Base-by-base conservation (phyloP, 2,113 vertebrate species). In the Ranitomeya variabilis region DNA sequence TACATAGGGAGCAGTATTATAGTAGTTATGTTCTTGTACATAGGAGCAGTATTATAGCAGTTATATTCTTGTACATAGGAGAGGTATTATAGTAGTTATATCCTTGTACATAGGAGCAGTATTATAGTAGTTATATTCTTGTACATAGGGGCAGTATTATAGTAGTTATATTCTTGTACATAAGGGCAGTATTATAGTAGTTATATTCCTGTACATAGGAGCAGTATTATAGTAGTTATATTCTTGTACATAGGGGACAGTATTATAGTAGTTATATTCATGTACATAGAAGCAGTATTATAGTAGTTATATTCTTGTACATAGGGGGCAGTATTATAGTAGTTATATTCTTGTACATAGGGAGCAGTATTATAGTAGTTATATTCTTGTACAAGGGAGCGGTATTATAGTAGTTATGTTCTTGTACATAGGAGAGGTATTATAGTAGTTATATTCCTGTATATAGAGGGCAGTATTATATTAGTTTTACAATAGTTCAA, bases 1-100 rank as follows among this genome's bases (percentile, higher is more conserved):
- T 37, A 73, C 23, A 73, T 73, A 73, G 69, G 26, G n/a, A 7
- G 69, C 69, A 73, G 69, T 73, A 73, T 73, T 73, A 73, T 73
- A 73, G 69, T 73, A 73, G 69, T 73, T 73, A 73, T 73, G 31
- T 73, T 73, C 69, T 73, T 31, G 69, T 73, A 73, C 23, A 73
- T 73, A 73, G 69, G 69, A n/a, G n/a, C 26, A 73, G 69, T 73
- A 73, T 73, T 73, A 73, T 73, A 73, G 69, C 37, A 73, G 69
- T 73, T 73, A 73, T 73, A 73, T 73, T 73, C 64, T 67, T 67
- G 64, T n/a, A 67, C 64, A 67, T n/a, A 67, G 64, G 67, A 7
- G 69, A 23, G 14, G 69, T 73, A 73, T 73, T 73, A 73, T 73
- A 73, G 69, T 73, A 73, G 69, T 67, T 67, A 67, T 67, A 67